Base-by-base conservation (phyloP, 92 coral and sea anemone genomes). In the Phenganax subtilis region DNA sequence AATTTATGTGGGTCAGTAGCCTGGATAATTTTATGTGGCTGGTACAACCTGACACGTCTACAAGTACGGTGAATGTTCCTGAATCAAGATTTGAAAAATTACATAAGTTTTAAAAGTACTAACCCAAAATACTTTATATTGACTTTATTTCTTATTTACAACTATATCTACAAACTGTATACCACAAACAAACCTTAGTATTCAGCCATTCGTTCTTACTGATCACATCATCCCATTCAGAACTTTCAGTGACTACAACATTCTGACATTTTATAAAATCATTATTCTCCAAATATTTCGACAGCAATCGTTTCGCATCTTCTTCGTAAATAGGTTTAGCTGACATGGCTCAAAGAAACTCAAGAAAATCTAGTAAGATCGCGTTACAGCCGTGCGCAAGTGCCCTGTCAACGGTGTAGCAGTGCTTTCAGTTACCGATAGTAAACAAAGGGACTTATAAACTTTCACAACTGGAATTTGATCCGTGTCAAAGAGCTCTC, bases 261-360 rank as follows among this genome's bases (percentile, higher is more conserved):
- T 88, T 89, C 85, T 86, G 87, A 79, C 89, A 89, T 82, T 87
- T 85, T 55, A 84, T 89, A 74, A 89, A 93, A 71, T 85, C 74
- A 12, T 66, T 62, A 85, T 75, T 85, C 54, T 82, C 76, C 60
- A 91, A 68, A 73, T 87, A 93, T 28, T 89, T 91, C 15, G 91
- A 88, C 10, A 93, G 75, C 55, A 93, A 87, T 55, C 90, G 86
- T 71, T 93, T 93, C 59, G 97, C 97, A 57, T 93, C 97, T 59
- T 89, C 85, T 81, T 93, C 97, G 86, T 85, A 89, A 10, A 93
- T 93, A n/a, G 97, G 91, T 74, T 93, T 93, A 20, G 97, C 97
- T 25, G 97, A 93, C 97, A 93, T 92, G 25, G 29, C 73, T 74
- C 70, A 55, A 16, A 47, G 72, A 55, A 12, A 57, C 61, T 78